Evolutionary conservation across 2,888 invertebrate genomes (phyloP), one percentile per base, ranked within the genome.

Genomic region (Dasypolia templi): DNA sequence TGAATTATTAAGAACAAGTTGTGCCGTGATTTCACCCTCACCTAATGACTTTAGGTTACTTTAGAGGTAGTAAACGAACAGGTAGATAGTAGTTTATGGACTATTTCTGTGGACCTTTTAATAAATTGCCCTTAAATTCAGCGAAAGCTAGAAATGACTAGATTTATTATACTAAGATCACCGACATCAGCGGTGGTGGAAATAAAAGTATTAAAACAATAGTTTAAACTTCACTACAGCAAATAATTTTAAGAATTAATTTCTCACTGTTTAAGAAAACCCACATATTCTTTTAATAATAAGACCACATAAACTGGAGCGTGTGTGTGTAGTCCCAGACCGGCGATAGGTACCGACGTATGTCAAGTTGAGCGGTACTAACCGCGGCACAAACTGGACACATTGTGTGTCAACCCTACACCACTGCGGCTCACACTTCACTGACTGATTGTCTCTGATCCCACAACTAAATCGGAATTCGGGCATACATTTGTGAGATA

Each of bases 1-100:
- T 87, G 84, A 87, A 87, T 86, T 86, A 86, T 87, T 86, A 87
- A 82, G 84, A 86, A 86, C 77, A 76, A 82, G 70, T 84, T 86
- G 67, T 73, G 44, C 75, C 69, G 71, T 70, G 65, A 85, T 82
- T 84, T 64, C 61, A 49, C 72, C 74, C 68, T 59, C 46, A 49
- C 69, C 82, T 79, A 86, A 82, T 86, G 80, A 68, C 86, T 77
- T 61, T 58, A 65, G 59, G 56, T 70, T 76, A 84, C 78, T 87
- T 85, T 75, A 53, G 74, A 75, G 67, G 74, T 69, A 56, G 63
- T 76, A 67, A 72, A 81, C 44, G 71, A 66, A 64, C 63, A 82
- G 78, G 83, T 78, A 64, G 72, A 44, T 83, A 26, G 32, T 63
- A 51, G 49, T 74, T 74, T 74, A 69, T 79, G 53, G 32, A 29